A percentile compares a stretch with the other conserved stretches of the same genome.
phyloP scores from a whole-genome alignment of 2,888 invertebrate genomes.

The Leptinotarsa rubiginosa region DNA sequence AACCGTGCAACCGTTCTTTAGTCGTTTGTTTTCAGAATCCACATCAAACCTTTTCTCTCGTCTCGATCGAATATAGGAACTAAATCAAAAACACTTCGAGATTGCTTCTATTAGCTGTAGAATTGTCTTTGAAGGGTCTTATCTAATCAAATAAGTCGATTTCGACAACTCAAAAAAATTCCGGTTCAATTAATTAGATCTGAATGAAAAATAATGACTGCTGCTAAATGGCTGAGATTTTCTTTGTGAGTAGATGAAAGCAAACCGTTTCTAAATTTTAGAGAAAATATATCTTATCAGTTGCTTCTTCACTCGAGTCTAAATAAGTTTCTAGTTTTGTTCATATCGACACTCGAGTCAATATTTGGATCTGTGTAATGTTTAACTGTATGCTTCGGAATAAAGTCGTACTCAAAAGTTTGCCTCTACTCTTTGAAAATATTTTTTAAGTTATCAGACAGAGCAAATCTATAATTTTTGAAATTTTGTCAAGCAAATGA shows the following conservation, averaged over 20 bases:
- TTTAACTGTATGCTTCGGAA: background rate
- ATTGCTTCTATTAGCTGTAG: slow-evolving; percentile 7
- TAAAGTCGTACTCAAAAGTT: slow-evolving; percentile 9
- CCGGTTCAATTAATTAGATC: background rate
- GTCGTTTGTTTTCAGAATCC: slow-evolving; percentile 12
- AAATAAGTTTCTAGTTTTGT: background rate
- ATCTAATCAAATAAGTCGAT: slow-evolving; percentile 6
- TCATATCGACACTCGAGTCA: background rate
- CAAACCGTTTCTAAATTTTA: too few species aligned
- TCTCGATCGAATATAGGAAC: background rate
- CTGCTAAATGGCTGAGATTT: background rate
- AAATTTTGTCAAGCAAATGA: too few species aligned
- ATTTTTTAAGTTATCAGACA: background rate
- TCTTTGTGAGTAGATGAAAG: background rate
- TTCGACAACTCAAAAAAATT: slow-evolving; percentile 1
- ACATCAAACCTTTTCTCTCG: background rate
- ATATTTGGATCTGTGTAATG: slow-evolving; percentile 7
- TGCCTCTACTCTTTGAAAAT: background rate
- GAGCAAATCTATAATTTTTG: background rate
- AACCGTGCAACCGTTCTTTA: background rate
- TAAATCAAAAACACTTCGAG: slow-evolving; percentile 1
- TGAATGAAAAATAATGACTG: background rate
- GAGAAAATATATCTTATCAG: background rate
- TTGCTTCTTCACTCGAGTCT: too few species aligned
- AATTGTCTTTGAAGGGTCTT: slow-evolving; percentile 1